Base-by-base conservation (phyloP, 2,797 vertebrate genomes). In the Phrynocephalus guinanensis region DNA sequence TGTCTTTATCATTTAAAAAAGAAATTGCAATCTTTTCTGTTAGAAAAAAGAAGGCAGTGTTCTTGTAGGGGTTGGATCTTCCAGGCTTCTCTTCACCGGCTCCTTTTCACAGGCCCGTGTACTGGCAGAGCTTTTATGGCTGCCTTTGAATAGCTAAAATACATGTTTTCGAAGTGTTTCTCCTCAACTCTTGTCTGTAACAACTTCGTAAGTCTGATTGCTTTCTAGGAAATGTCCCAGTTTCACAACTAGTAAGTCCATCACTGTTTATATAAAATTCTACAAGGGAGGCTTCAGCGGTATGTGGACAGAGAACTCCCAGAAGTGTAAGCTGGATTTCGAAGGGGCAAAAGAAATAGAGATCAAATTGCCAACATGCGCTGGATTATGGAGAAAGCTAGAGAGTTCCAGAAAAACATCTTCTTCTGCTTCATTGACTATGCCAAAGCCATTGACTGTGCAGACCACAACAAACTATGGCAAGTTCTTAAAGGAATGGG, bases 1-100 rank as follows among this genome's bases (percentile, higher is more conserved):
- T 50, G 22, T 71, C 28, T 83, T 83, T 83, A 56, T 72, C 20
- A n/a, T 56, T 83, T 72, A 30, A 52, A 63, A 63, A 82, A 84
- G 22, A 84, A 84, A 63, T 30, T 18, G 56, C 63, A 63, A 60
- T 84, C 50, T 20, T 73, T 73, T 56, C 75, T 48, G 28, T 30
- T 75, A 5, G 11, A 73, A 50, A 44, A 73, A 84, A 60, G 20
- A 22, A 73, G 24, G 68, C 28, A 28, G 9, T n/a, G 67, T 26
- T 26, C 11, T 44, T 67, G 10, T 33, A 26, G 18, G 11, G 18
- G 11, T 68, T 26, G 22, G 3, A 15, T 50, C 15, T 70, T 71
- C 50, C 67, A 83, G 26, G 79, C 30, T 33, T 11, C 33, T n/a
- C 28, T 8, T 2, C 26, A 28, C 3, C 6, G 6, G 30, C 22